Conservation (phyloP, 1,140 invertebrate genomes). For the Drosophila teissieri region DNA sequence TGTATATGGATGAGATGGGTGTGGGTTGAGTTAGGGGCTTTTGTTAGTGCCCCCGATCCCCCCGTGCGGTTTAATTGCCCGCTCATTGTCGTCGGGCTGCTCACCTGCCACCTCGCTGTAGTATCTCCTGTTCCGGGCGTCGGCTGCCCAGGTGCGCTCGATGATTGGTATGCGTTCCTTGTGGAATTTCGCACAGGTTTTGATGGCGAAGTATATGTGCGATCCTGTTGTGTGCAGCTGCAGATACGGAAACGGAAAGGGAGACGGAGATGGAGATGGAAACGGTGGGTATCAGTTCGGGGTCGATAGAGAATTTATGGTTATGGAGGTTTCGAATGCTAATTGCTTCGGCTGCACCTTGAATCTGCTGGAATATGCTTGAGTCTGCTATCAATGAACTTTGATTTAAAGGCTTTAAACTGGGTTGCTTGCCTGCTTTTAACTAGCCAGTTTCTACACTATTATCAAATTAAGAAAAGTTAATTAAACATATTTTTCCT, state of each 20-base stretch:
- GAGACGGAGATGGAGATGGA: no score
- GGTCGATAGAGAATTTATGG: slow-evolving; percentile 62
- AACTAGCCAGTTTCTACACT: no score
- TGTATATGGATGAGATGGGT: background rate
- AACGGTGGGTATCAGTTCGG: slow-evolving; percentile 10
- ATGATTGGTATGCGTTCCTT: slow-evolving; percentile 90
- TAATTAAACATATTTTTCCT: no score
- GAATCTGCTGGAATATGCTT: background rate
- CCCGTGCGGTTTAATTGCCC: slow-evolving; percentile 66
- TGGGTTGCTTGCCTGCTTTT: no score
- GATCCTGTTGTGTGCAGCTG: slow-evolving; percentile 60
- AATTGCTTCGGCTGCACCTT: slow-evolving; percentile 44
- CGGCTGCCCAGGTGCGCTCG: slow-evolving; percentile 91
- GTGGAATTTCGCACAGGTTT: slow-evolving; percentile 94
- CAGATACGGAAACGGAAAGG: background rate
- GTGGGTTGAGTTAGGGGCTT: slow-evolving; percentile 25
- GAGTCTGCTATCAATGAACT: background rate
- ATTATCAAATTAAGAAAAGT: no score
- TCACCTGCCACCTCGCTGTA: slow-evolving; percentile 92
- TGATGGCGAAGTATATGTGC: slow-evolving; percentile 92
- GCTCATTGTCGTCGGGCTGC: slow-evolving; percentile 54
- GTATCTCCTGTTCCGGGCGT: slow-evolving; percentile 89
- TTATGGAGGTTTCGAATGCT: slow-evolving; percentile 63
- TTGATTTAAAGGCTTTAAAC: background rate
- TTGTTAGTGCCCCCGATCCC: background rate